Base-by-base conservation (phyloP, 1,140 invertebrate species). In the Steinernema khuongi region DNA sequence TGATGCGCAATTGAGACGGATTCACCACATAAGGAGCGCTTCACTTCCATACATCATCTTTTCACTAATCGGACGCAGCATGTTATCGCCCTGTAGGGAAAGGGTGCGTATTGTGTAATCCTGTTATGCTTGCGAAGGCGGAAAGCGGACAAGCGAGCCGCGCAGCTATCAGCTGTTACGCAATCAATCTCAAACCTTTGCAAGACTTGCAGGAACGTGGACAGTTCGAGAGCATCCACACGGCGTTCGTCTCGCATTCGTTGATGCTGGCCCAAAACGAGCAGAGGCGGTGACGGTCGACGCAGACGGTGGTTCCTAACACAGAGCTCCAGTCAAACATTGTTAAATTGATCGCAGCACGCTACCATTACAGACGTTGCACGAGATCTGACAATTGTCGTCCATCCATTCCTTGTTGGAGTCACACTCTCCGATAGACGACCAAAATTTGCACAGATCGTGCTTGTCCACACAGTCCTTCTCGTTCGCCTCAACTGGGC, bases 381-480 rank as follows among this genome's bases (percentile, higher is more conserved):
- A 84, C 1, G 80, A 81, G 29, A 84, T 77, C 1, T 79, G 74
- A 72, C 82, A 84, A 73, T 83, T 71, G 41, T 79, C 75, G 0
- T 71, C 67, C 82, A 84, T 84, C 82, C 82, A 84, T n/a, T 84
- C 80, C 29, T 79, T 79, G 36, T 84, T 84, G 0, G 70, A 33
- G 4, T 83, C 76, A 69, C 82, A 84, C 71, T 84, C 82, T 2
- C 80, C 81, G 69, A 84, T 84, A 4, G 79, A 79, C 11, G 79
- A 71, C 82, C 82, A 84, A 74, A 84, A 84, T 77, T 84, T 84
- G 76, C 82, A 84, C n/a, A 84, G 73, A 74, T 83, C 82, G 32
- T 82, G 81, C 33, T 68, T 69, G 31, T 82, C 81, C n/a, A 69
- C 68, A 70, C 81, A 82, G 1, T 71, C 33, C 28, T 32, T 31